Conservation (phyloP, 1,140 invertebrate genomes). For the Contarinia nasturtii region DNA sequence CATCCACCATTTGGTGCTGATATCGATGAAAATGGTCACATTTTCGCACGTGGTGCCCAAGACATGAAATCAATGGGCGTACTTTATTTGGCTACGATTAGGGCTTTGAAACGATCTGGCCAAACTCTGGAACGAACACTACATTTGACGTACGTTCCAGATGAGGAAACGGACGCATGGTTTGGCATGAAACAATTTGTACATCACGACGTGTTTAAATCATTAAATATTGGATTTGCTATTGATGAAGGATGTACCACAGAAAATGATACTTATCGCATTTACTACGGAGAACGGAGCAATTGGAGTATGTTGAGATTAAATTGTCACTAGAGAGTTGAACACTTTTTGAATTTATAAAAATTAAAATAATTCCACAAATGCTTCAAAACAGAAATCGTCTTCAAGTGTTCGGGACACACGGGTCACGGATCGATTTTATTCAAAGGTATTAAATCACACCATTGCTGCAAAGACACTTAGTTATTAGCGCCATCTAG, state of each 20-base stretch:
- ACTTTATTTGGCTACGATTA: constrained; percentile 61
- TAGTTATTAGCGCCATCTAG: too few relatives aligned
- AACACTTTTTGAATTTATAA: too few relatives aligned
- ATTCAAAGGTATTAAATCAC: constrained; percentile 34
- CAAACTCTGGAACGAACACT: not conserved
- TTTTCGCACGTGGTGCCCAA: constrained; percentile 63
- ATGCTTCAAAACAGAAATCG: too few relatives aligned
- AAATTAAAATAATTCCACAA: constrained; percentile 3
- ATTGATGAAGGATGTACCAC: constrained; percentile 60
- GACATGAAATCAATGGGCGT: constrained; percentile 74
- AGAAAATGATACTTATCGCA: constrained; percentile 38
- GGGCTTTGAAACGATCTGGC: constrained; percentile 32
- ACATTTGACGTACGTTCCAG: constrained; percentile 1
- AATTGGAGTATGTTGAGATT: constrained; percentile 36
- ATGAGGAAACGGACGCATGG: constrained; percentile 33
- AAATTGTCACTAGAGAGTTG: constrained; percentile 11
- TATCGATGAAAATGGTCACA: constrained; percentile 59
- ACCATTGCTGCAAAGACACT: too few relatives aligned
- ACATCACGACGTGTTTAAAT: constrained; percentile 39
- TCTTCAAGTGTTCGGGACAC: constrained; percentile 42
- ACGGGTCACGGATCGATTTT: constrained; percentile 69
- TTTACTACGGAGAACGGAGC: constrained; percentile 57
- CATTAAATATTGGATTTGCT: constrained; percentile 56
- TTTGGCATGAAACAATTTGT: constrained; percentile 52
- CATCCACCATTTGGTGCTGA: constrained; percentile 60